Conservation (phyloP, 2,888 invertebrate genomes). For the Lepidonotus clava region DNA sequence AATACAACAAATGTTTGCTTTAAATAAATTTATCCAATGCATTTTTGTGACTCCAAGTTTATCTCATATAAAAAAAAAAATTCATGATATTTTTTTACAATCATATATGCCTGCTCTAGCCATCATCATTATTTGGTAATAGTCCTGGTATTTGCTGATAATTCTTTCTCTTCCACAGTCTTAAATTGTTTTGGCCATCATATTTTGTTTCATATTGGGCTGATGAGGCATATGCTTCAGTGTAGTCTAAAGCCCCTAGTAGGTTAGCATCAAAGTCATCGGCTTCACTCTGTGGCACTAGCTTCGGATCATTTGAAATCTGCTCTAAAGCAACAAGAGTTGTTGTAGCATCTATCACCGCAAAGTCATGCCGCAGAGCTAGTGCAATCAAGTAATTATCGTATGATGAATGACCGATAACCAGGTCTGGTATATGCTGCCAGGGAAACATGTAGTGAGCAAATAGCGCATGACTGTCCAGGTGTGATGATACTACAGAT, state of each 20-base stretch:
- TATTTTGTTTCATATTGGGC: conserved; percentile 18
- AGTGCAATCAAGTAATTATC: conserved; percentile 17
- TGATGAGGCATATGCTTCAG: background rate
- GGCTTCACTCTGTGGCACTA: background rate
- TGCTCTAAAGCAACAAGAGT: background rate
- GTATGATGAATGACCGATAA: background rate
- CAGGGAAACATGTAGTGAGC: conserved; percentile 17
- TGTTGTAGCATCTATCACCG: background rate
- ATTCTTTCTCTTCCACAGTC: background rate
- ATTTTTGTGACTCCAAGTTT: too few species aligned
- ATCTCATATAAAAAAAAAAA: too few species aligned
- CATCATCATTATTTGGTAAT: too few species aligned
- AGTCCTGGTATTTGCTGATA: too few species aligned
- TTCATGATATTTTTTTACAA: too few species aligned
- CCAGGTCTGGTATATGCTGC: conserved; percentile 39
- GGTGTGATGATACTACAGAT: background rate
- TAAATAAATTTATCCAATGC: too few species aligned
- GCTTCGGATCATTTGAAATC: background rate
- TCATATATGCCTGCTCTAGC: too few species aligned
- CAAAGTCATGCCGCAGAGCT: conserved; percentile 19
- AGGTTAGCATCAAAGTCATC: conserved; percentile 41
- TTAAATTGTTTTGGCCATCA: background rate
- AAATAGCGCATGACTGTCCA: background rate
- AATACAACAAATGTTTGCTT: too few species aligned
- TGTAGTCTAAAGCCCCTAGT: conserved; percentile 14